A percentile compares a stretch with the other conserved stretches of the same genome.
These are phyloP conservation scores for Eupithecia abbreviata DNA, from an alignment of 2,888 invertebrate species.

Conservation along the genomic window DNA sequence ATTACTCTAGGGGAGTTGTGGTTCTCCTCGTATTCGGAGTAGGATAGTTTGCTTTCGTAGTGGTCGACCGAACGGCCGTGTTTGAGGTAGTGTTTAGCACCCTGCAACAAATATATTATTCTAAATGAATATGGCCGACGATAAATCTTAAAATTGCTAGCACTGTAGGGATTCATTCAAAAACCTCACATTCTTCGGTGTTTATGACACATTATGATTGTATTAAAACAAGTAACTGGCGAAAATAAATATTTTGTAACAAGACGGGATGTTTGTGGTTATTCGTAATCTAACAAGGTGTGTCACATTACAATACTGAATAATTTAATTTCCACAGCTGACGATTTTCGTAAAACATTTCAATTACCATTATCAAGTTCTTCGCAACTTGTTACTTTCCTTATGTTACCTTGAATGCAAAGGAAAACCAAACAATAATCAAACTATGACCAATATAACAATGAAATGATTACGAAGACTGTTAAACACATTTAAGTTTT, in stretches of 20 bases:
- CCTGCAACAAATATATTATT: slow-evolving; percentile 69
- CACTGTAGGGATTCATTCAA: neutral
- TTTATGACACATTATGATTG: neutral
- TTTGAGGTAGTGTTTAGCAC: slow-evolving; percentile 84
- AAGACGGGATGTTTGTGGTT: neutral
- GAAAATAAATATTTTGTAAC: neutral
- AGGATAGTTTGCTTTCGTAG: slow-evolving; percentile 86
- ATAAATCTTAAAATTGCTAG: neutral
- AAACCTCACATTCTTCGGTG: neutral
- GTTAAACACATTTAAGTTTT: neutral
- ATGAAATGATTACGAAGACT: neutral
- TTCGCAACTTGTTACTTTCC: neutral
- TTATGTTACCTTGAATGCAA: neutral
- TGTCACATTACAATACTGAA: neutral
- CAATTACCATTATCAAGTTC: neutral
- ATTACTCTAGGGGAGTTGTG: slow-evolving; percentile 75
- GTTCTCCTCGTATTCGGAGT: slow-evolving; percentile 82
- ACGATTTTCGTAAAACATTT: neutral
- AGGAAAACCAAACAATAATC: neutral
- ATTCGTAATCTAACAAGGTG: neutral
- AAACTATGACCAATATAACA: neutral
- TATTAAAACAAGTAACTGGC: neutral
- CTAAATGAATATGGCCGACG: neutral
- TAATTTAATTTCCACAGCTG: neutral
- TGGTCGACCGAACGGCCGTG: slow-evolving; percentile 91